Percentiles rank a stretch among this genome's conserved stretches.
Conservation (phyloP, 2,888 invertebrate genomes). For the Polymixis flavicincta region DNA sequence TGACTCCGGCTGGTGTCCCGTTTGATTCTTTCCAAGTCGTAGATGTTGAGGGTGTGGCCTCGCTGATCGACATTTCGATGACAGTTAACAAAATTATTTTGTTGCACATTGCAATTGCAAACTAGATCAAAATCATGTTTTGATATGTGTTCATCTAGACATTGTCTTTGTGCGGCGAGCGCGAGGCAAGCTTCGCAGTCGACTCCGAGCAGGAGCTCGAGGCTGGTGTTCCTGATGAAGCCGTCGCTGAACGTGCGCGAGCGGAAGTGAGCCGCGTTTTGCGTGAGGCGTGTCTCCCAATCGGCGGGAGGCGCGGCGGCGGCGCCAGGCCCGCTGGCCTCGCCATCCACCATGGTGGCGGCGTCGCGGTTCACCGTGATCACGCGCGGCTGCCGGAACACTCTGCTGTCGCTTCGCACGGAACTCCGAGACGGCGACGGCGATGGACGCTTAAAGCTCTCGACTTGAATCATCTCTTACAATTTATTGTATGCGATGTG, state of each 20-base stretch:
- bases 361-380: conserved; percentile 89
- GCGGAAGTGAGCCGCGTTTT: conserved; percentile 83
- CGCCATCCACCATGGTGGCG: conserved; percentile 88
- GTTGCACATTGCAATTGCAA: conserved; percentile 87
- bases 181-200: conserved; percentile 89
- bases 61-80: conserved; percentile 82
- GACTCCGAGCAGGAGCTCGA: conserved; percentile 88
- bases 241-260: conserved; percentile 89
- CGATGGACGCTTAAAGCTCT: conserved; percentile 86
- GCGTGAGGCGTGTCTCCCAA: conserved; percentile 78
- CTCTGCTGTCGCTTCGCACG: conserved; percentile 85
- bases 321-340: conserved; percentile 71
- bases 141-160: conserved; percentile 83
- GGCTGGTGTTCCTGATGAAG: conserved; percentile 88
- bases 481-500: conserved; percentile 51
- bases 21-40: conserved; percentile 87
- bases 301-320: conserved; percentile 69
- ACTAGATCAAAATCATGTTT: conserved; percentile 86
- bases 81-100: conserved; percentile 85
- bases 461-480: conserved; percentile 85
- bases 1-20: conserved; percentile 82
- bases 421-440: conserved; percentile 88
- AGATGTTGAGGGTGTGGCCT: conserved; percentile 86
- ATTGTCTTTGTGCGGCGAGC: conserved; percentile 84
- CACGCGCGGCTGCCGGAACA: conserved; percentile 86